These are phyloP conservation scores for Microctenopoma stevenorrisi DNA, from an alignment of 2,797 vertebrate genomes.

Conservation along the genomic window DNA sequence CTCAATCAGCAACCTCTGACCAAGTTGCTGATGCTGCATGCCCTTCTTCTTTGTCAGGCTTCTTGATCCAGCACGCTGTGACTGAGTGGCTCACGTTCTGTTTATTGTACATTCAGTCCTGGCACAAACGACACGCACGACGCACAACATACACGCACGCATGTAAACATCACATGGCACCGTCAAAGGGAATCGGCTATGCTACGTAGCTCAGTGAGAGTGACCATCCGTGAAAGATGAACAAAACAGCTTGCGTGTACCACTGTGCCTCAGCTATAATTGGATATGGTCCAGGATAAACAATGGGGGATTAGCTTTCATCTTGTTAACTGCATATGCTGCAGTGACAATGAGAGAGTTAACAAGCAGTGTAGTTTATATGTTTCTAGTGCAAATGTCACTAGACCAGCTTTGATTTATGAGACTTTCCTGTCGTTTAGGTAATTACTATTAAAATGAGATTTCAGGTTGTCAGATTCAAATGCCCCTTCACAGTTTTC, in stretches of 20 bases:
- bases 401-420: background rate
- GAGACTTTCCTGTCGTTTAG: background rate
- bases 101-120: constrained; percentile 53
- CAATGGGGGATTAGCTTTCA: constrained; percentile 45
- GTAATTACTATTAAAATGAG: background rate
- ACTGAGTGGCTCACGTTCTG: constrained; percentile 22
- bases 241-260: constrained; percentile 43
- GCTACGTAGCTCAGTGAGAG: constrained; percentile 24
- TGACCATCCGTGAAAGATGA: constrained; percentile 38
- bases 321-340: constrained; percentile 40
- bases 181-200: constrained; percentile 23
- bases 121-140: constrained; percentile 10
- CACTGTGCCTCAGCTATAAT: constrained; percentile 18
- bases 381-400: constrained; percentile 33
- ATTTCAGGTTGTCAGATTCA: background rate
- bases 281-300: constrained; percentile 51
- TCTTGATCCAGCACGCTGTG: constrained; percentile 3
- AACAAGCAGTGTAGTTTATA: background rate
- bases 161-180: constrained; percentile 9
- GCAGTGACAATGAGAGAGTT: constrained; percentile 12
- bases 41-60: background rate
- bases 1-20: constrained; percentile 1
- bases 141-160: constrained; percentile 14
- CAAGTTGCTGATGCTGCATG: constrained; percentile 7
- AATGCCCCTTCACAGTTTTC: background rate